Base-by-base conservation (phyloP, 2,888 invertebrate genomes). In the Hemithea aestivaria region DNA sequence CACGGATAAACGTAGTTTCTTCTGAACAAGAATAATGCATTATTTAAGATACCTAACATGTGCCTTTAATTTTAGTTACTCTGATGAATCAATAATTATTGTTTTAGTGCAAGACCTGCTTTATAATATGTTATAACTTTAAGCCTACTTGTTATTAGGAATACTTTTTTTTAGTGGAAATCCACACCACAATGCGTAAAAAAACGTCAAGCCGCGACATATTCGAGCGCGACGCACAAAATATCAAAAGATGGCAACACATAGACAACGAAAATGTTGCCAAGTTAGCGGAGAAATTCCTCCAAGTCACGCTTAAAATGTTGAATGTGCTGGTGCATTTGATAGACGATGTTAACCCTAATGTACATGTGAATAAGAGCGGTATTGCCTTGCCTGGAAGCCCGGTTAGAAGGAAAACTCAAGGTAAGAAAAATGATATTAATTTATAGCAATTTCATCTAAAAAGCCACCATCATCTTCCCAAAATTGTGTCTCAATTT, bases 291-390 rank as follows among this genome's bases (percentile, higher is more conserved):
- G 93, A 94, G 51, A 87, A 90, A 34, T 89, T 93, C 36, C 73
- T 94, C 6, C 88, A 84, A 41, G 92, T 95, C 34, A 87, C 93
- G 0, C 65, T 93, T 27, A 92, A 92, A 59, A 77, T 94, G 58
- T 71, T 95, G 39, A 94, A 94, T 66, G 90, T 94, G 11, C 89
- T 93, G 57, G 90, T 91, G 35, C 94, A 94, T 68, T 89, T 95
- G 51, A 89, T 94, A 45, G 94, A 94, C 56, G 94, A 94, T 66
- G 66, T 89, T 28, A 79, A 87, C 39, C 90, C 91, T 47, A 76
- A 81, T 48, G 74, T 87, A 0, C 84, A 85, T 66, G 45, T 84
- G 32, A 80, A 85, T 73, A 87, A 79, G 58, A 58, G 78, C 23
- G 81, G 79, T 1, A 85, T 88, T 58, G 85, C 89, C 0, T 74